Evolutionary conservation across 1,140 invertebrate genomes (phyloP), one percentile per base, ranked within the genome.

Genomic region (Pseudomyrmex flavicornis): DNA sequence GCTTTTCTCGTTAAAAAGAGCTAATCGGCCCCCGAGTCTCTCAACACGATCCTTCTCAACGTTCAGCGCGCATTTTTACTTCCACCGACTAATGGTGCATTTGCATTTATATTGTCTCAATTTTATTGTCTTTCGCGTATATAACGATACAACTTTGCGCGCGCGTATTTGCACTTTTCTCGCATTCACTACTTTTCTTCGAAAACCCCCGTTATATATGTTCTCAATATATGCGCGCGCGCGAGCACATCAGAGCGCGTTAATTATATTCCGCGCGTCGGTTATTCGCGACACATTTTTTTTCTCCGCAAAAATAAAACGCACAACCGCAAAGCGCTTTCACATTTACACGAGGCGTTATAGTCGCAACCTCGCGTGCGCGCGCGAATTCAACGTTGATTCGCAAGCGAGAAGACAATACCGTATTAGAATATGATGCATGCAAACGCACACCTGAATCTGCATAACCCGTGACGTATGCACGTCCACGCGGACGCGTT

Each of bases 21-120:
- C 20, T 63, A 82, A 82, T 63, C 70, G 79, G 35, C 59, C 22
- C 44, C 22, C 12, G 74, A 63, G 74, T 44, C 17, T 52, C 48
- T 10, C 58, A 48, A 12, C 35, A 61, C 17, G 13, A n/a, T 17
- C 56, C 13, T 26, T 35, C 76, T 70, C 76, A 54, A 72, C 54
- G n/a, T 80, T 70, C 44, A 54, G 56, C 66, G 22, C n/a, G 35
- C n/a, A 80, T 80, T 80, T 80, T 70, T 70, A 44, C 46, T 72
- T 80, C 22, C 54, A 35, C 69, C 66, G 56, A 46, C 46, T 72
- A 59, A 80, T 61, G 35, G n/a, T 10, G 54, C 66, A 80, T 72
- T 80, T 80, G 76, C 66, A 80, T 80, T 80, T 80, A 80, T 80
- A 80, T 80, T 48, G 76, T 80, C 68, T 80, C 44, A 79, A 79